phyloP scores from a whole-genome alignment of 2,888 invertebrate species.

The Coenonympha arcania region DNA sequence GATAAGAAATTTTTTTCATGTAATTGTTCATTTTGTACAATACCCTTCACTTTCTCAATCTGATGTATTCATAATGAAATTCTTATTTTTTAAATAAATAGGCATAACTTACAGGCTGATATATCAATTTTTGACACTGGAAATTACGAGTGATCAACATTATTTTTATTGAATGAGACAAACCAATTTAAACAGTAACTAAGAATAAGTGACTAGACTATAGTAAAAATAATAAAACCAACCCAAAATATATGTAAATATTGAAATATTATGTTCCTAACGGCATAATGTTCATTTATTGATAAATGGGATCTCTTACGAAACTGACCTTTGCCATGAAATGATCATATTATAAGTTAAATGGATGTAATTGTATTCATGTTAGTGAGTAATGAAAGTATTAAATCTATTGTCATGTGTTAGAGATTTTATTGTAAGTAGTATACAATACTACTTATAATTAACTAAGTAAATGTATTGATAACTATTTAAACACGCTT shows the following conservation, averaged over 20 bases:
- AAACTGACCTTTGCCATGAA: constrained; percentile 6
- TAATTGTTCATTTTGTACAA: background rate
- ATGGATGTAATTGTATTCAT: background rate
- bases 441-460: no score
- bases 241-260: background rate
- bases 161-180: no score
- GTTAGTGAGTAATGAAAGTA: constrained; percentile 24
- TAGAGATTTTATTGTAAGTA: no score
- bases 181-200: no score
- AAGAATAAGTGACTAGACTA: no score
- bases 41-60: no score
- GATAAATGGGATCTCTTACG: background rate
- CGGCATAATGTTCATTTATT: background rate
- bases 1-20: background rate
- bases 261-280: background rate
- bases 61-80: no score
- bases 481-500: constrained; percentile 11
- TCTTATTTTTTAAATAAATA: no score
- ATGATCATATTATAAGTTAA: background rate
- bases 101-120: no score
- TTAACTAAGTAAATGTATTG: constrained; percentile 8
- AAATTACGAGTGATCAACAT: no score
- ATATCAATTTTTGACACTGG: no score
- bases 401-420: constrained; percentile 23
- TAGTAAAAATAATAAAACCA: no score